phyloP scores from a whole-genome alignment of 2,888 invertebrate genomes.

The Tinea semifulvella region DNA sequence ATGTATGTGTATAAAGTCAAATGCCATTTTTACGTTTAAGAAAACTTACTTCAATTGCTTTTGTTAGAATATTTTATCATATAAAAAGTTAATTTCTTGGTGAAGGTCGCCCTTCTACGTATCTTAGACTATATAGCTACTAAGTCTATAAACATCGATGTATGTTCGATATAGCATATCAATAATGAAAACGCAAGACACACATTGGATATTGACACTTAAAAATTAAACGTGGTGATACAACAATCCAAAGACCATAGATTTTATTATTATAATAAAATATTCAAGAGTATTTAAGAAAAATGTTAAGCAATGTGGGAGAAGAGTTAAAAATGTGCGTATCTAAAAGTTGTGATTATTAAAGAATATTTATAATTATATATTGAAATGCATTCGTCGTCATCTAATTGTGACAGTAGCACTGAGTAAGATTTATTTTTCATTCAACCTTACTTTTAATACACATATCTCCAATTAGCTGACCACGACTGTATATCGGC shows the following conservation, averaged over 20 bases:
- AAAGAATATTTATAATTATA: constrained; percentile 19
- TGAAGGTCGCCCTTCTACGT: constrained; percentile 15
- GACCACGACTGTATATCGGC: background rate
- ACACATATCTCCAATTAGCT: too few relatives aligned
- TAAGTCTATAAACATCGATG: constrained; percentile 23
- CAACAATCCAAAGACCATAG: constrained; percentile 49
- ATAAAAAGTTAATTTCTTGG: too few relatives aligned
- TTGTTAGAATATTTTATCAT: too few relatives aligned
- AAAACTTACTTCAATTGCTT: too few relatives aligned
- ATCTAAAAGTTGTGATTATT: constrained; percentile 8
- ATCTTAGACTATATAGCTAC: too few relatives aligned
- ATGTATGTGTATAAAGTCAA: too few relatives aligned
- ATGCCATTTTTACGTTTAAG: too few relatives aligned
- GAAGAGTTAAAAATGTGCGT: constrained; percentile 25
- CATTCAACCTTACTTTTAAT: background rate
- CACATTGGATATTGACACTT: constrained; percentile 28
- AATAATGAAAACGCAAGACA: constrained; percentile 23
- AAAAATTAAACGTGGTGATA: constrained; percentile 30
- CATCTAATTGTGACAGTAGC: constrained; percentile 22
- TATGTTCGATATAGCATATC: constrained; percentile 25
- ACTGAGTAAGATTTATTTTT: constrained; percentile 20
- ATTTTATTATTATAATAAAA: constrained; percentile 23
- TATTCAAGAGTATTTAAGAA: constrained; percentile 22
- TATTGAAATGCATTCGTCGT: constrained; percentile 20
- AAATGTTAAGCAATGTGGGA: constrained; percentile 25